Evolutionary conservation across 2,113 vertebrate species (phyloP).

Genomic region (Nothoprocta pentlandii): DNA sequence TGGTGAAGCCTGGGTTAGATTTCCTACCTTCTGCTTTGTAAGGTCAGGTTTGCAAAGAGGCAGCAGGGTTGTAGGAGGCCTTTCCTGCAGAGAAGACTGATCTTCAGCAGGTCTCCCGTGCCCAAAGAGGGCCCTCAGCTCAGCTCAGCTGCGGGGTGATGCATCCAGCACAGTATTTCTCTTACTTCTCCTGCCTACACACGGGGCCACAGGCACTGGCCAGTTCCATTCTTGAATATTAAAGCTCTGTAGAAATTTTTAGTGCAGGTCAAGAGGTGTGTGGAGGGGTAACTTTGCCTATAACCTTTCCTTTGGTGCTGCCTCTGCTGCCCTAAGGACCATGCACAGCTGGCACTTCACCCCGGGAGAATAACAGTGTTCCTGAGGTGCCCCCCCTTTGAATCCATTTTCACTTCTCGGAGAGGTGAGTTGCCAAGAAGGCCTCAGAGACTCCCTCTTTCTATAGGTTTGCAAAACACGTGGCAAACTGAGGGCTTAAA

Average conservation of each 20-base stretch:
- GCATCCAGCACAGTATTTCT: neutral
- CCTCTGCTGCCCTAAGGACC: neutral
- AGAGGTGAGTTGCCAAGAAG: conserved; percentile 1
- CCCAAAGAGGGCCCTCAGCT: neutral
- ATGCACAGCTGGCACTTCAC: neutral
- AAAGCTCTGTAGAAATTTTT: neutral
- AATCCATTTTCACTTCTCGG: conserved; percentile 5
- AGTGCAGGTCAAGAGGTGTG: neutral
- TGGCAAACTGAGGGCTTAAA: conserved; percentile 13
- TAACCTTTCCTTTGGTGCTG: neutral
- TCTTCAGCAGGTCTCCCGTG: neutral
- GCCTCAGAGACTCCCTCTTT: conserved; percentile 17
- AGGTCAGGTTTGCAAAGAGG: neutral
- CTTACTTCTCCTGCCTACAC: neutral
- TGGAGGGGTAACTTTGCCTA: neutral
- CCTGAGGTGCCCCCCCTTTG: neutral
- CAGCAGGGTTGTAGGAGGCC: neutral
- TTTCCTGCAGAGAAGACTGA: neutral
- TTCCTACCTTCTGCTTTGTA: neutral
- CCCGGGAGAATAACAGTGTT: neutral
- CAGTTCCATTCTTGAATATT: neutral
- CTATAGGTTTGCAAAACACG: neutral
- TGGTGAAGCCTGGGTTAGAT: neutral
- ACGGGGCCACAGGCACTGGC: neutral
- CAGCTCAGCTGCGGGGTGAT: neutral